These are phyloP conservation scores for Caenorhabditis sp. DNA, from an alignment of 2,888 invertebrate species.

Conservation along the genomic window DNA sequence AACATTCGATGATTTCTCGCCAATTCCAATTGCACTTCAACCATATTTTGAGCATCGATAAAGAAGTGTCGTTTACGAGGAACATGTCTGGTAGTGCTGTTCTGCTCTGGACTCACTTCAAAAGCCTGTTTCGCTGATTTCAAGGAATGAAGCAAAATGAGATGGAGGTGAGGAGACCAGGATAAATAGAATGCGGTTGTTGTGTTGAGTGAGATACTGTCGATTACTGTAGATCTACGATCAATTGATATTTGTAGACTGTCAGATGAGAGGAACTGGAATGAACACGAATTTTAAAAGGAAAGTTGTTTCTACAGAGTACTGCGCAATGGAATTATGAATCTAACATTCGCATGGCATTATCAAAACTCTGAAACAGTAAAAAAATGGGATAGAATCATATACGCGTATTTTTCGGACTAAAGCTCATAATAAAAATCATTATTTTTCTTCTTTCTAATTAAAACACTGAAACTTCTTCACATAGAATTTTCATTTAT, in stretches of 20 bases:
- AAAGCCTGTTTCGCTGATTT: constrained; percentile 9
- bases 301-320: no score
- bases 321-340: no score
- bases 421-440: no score
- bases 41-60: constrained; percentile 14
- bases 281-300: no score
- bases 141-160: constrained; percentile 31
- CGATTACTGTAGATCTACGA: constrained; percentile 10
- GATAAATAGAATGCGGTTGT: constrained; percentile 23
- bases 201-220: constrained; percentile 8
- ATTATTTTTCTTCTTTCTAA: no score
- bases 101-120: not conserved
- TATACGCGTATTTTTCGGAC: no score
- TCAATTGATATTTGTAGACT: constrained; percentile 12
- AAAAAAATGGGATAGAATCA: no score
- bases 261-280: constrained; percentile 16
- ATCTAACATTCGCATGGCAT: no score
- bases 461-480: no score
- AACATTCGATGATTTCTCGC: constrained; percentile 42
- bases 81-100: constrained; percentile 8
- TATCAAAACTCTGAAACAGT: no score
- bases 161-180: constrained; percentile 55
- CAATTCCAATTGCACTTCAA: constrained; percentile 46
- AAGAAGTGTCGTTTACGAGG: constrained; percentile 29
- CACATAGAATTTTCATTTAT: no score